Evolutionary conservation across 2,888 invertebrate species (phyloP), one percentile per base, ranked within the genome.

Genomic region (Ptilodon capucinus): DNA sequence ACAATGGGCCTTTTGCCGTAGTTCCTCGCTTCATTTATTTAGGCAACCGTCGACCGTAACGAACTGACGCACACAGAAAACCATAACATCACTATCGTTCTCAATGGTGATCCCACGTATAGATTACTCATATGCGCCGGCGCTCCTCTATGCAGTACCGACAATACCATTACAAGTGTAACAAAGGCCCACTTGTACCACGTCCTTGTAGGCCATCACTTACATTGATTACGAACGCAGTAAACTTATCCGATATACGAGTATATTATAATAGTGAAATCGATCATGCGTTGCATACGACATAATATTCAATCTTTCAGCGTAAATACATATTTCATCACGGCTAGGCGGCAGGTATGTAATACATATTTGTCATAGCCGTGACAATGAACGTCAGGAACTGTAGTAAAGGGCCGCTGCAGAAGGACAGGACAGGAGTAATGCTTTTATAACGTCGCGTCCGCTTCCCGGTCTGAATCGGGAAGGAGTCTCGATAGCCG

Each of bases 1-100:
- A 84, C 84, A 84, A 85, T 81, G 70, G 54, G 55, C 49, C 54
- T 76, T 77, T 76, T 67, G 71, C 76, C 82, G 78, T 84, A 79
- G 74, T 81, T 86, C 86, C 86, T 79, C 79, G 64, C 75, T 84
- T 77, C 71, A 76, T 74, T 54, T 71, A 74, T 79, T 75, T 65
- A 71, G 53, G 53, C 65, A 68, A 62, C 63, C 68, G 68, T 58
- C 50, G 60, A 62, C 75, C 79, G 80, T 79, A 74, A 78, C 84
- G 67, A 78, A 84, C 51, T 65, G 61, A 59, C 65, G 62, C 58
- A 61, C 58, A 55, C 39, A 46, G 41, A 53, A 49, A 64, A 60
- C 54, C 55, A 63, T 62, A 58, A 54, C 48, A 55, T 56, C 50
- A 42, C 42, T 48, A 40, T 67, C 52, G 57, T 56, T 57, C 57